Conservation (phyloP, 2,113 vertebrate genomes). For the Dolichallabes microphthalmus region DNA sequence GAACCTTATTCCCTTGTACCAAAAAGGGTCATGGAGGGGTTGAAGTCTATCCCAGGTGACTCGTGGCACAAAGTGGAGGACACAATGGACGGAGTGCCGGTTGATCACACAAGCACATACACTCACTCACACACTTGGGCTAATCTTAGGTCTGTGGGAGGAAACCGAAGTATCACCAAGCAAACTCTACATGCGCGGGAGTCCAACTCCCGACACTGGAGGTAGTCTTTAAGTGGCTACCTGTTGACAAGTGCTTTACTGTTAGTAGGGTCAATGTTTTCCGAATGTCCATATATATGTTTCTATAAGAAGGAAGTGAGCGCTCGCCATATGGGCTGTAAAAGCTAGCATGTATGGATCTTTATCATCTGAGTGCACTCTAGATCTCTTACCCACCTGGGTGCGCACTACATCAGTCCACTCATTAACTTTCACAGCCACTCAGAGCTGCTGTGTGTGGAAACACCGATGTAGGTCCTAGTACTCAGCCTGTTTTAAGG, state of each 20-base stretch:
- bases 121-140: too few species aligned
- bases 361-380: constrained; percentile 40
- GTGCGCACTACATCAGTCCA: constrained; percentile 3
- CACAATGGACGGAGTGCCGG: too few species aligned
- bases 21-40: too few species aligned
- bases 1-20: too few species aligned
- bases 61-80: too few species aligned
- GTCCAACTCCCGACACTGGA: too few species aligned
- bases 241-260: background rate
- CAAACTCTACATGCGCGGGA: too few species aligned
- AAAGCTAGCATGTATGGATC: constrained; percentile 29
- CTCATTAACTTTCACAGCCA: constrained; percentile 9
- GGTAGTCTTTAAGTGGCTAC: background rate
- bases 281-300: background rate
- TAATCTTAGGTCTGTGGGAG: too few species aligned
- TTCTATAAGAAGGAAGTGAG: background rate
- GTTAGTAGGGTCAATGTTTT: background rate
- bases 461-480: constrained; percentile 27
- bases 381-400: constrained; percentile 2
- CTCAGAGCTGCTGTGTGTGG: constrained; percentile 21
- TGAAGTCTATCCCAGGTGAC: too few species aligned
- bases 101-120: too few species aligned
- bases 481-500: constrained; percentile 29
- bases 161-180: too few species aligned
- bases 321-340: constrained; percentile 18